Conservation (phyloP, 2,888 invertebrate species). For the Subacronicta megacephala region DNA sequence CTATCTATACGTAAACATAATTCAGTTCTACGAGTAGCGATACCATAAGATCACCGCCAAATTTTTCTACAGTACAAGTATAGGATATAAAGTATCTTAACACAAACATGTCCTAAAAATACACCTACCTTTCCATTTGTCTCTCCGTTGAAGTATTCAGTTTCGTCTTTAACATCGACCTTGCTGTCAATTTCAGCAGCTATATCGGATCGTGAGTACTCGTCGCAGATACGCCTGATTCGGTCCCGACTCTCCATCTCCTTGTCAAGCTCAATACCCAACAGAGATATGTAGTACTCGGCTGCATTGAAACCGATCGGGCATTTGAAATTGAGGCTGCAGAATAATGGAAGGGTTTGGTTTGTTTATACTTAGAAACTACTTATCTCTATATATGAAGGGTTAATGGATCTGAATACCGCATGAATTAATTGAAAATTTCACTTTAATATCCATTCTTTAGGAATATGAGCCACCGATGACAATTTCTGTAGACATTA, state of each 20-base stretch:
- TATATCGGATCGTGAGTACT: conserved; percentile 86
- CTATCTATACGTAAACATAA: no score
- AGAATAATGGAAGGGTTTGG: conserved; percentile 1
- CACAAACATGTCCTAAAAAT: no score
- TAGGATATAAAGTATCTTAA: no score
- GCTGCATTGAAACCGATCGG: conserved; percentile 95
- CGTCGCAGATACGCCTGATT: conserved; percentile 88
- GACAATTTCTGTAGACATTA: no score
- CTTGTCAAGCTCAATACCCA: conserved; percentile 83
- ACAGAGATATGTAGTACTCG: conserved; percentile 93
- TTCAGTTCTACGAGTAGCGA: no score
- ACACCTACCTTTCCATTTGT: conserved; percentile 74
- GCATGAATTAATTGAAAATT: no score
- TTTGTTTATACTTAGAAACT: background rate
- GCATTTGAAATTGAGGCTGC: conserved; percentile 91
- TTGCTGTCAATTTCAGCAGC: conserved; percentile 76
- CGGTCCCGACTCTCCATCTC: conserved; percentile 81
- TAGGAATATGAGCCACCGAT: no score
- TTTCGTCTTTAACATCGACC: conserved; percentile 81
- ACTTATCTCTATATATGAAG: background rate
- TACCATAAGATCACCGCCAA: no score
- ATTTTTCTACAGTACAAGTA: no score
- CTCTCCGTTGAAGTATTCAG: conserved; percentile 81
- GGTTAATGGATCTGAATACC: no score
- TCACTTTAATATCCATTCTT: no score